Conservation (phyloP, 1,140 invertebrate genomes). For the Euwallacea similis region DNA sequence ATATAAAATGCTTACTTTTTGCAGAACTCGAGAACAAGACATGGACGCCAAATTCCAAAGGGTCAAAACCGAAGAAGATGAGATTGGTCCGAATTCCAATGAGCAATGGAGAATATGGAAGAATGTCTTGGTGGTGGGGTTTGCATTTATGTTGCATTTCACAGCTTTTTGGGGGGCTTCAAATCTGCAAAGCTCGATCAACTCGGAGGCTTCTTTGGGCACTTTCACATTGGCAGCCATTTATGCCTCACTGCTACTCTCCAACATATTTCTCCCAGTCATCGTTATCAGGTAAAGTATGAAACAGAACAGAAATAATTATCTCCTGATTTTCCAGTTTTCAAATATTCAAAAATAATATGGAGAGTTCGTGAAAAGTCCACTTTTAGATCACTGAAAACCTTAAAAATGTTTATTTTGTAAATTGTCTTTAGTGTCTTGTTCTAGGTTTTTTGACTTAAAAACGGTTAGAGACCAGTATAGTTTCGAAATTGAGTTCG, state of each 20-base stretch:
- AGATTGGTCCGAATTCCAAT: constrained; percentile 42
- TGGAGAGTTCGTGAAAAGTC: too few relatives aligned
- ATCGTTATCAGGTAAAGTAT: constrained; percentile 65
- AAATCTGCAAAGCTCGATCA: constrained; percentile 76
- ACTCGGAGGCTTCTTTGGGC: constrained; percentile 67
- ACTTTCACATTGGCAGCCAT: constrained; percentile 73
- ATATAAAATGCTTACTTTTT: background rate
- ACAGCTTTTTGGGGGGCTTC: constrained; percentile 81
- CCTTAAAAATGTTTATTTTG: too few relatives aligned
- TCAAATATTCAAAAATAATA: too few relatives aligned
- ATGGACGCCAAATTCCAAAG: constrained; percentile 48
- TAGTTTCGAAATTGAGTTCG: too few relatives aligned
- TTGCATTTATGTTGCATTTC: constrained; percentile 81
- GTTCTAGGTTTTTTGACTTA: too few relatives aligned
- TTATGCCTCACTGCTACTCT: constrained; percentile 79
- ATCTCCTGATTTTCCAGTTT: too few relatives aligned
- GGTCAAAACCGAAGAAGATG: constrained; percentile 44
- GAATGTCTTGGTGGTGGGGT: constrained; percentile 72
- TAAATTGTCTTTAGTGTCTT: too few relatives aligned
- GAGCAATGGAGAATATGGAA: constrained; percentile 70
- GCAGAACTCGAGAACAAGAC: background rate
- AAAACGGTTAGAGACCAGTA: too few relatives aligned
- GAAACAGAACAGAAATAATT: background rate
- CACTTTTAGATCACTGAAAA: too few relatives aligned
- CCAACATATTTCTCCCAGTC: constrained; percentile 79